Conservation (phyloP, 30 jellyfish, hydroid and myxozoan species). For the Cassiopea andromeda region DNA sequence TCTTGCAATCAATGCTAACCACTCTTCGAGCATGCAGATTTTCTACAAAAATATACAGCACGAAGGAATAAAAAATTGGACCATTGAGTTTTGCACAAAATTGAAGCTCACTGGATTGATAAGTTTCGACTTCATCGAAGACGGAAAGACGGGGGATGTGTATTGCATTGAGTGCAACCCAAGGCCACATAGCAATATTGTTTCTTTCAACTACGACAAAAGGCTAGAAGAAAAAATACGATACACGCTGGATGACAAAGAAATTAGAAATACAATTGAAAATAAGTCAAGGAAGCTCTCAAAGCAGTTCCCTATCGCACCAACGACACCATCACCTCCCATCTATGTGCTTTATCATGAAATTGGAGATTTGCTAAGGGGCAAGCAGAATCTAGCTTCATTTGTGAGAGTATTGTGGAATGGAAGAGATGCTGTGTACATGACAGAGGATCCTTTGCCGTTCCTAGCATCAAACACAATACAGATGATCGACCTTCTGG, state of each 20-base stretch:
- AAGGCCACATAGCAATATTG: conserved; percentile 15
- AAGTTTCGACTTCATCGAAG: conserved; percentile 25
- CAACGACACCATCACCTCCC: neutral
- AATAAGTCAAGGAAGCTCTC: neutral
- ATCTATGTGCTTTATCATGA: conserved; percentile 6
- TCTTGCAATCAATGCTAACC: neutral
- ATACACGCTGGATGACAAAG: neutral
- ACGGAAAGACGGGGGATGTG: neutral
- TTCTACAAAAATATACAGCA: neutral
- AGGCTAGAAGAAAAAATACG: neutral
- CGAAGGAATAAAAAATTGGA: neutral
- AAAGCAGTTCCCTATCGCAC: neutral
- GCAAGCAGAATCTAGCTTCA: neutral
- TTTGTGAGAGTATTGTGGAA: conserved; percentile 1
- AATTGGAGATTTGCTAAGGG: neutral
- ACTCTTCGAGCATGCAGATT: neutral
- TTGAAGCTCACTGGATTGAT: neutral
- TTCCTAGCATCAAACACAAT: neutral
- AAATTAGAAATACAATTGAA: neutral
- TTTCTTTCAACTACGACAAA: neutral
- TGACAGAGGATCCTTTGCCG: conserved; percentile 32
- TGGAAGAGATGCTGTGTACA: conserved; percentile 25
- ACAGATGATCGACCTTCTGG: neutral
- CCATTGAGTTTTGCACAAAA: conserved; percentile 6
- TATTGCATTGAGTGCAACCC: conserved; percentile 48